Evolutionary conservation across 2,113 vertebrate genomes (phyloP), one percentile per base, ranked within the genome.

Genomic region (Phyllostomus discolor): DNA sequence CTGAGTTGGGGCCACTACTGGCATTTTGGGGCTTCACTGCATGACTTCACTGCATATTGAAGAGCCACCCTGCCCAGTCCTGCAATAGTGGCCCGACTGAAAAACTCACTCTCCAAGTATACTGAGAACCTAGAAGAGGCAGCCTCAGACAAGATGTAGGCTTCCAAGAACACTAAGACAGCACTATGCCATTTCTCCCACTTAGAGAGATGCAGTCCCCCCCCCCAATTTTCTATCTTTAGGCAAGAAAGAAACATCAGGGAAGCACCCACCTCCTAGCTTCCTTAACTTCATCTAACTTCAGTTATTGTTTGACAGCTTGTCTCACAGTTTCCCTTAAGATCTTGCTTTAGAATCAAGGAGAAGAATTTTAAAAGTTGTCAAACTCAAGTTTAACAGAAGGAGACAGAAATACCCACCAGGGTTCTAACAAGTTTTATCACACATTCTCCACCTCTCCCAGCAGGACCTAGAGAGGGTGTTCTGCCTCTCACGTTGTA

Each of bases 321-420:
- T 86, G 82, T 57, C 94, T 96, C 92, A 54, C 57, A 50, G 70
- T 67, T 66, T 95, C 91, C 81, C 70, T 50, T 15, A 88, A 46
- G 81, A 85, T 35, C 69, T 54, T n/a, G 48, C 88, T 96, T 97
- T 93, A 96, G 89, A 95, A 96, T 85, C 93, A 88, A 96, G 90
- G 66, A 75, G 94, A 86, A 96, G 43, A 64, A 67, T 91, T 96
- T 88, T 90, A 50, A 90, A 73, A 96, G 88, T 95, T 95, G 88
- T 73, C 92, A 94, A 96, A 92, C 85, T 38, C 88, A 94, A 90
- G 85, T 95, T 95, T 90, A 96, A 95, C 88, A 94, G 73, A 85
- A 79, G 19, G 24, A 95, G 94, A 95, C 90, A 95, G 90, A 97
- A 97, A 94, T 95, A 95, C 17, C 81, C 17, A 4, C 35, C 80